Evolutionary conservation across 2,797 vertebrate genomes (phyloP), one percentile per base, ranked within the genome.

Genomic region (Tympanoctomys barrerae): DNA sequence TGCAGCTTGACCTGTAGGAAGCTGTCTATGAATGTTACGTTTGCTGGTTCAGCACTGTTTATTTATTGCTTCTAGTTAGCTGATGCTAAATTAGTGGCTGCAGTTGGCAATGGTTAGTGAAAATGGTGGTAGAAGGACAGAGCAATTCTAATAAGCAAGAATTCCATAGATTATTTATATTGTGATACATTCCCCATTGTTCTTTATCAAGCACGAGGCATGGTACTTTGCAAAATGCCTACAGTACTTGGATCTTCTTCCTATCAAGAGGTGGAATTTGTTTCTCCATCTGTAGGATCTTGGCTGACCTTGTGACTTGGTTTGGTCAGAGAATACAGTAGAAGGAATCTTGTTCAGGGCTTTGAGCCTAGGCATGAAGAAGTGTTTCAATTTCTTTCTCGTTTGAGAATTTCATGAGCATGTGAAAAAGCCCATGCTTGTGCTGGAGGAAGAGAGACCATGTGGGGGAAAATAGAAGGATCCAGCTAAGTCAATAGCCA

Each of bases 41-140:
- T 92, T 52, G 36, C 33, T 66, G 75, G 36, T 71, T 81, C 39
- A 93, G 36, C 39, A 57, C 62, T 59, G 21, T 79, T 62, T 49
- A 46, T 90, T 93, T 91, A 78, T 92, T 92, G 64, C 68, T 84
- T 89, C 77, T 39, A 33, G 68, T 94, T 94, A 61, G 59, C 46
- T 97, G 2, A 87, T 94, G 70, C 83, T 86, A 81, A 88, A 84
- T 95, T 26, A 89, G 87, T 80, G 64, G 28, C 81, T 92, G 86
- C 52, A 12, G 52, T 46, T 95, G 75, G 70, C 87, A 57, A 24
- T 73, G 61, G 22, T 87, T 80, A 68, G 66, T 89, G 71, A 89
- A 54, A 91, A 52, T 87, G 68, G 31, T 86, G 46, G 73, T 46
- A 24, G 83, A 59, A 96, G 36, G 52, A 70, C 59, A 94, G 83